phyloP scores from a whole-genome alignment of 2,113 vertebrate genomes.

The Galemys pyrenaicus region DNA sequence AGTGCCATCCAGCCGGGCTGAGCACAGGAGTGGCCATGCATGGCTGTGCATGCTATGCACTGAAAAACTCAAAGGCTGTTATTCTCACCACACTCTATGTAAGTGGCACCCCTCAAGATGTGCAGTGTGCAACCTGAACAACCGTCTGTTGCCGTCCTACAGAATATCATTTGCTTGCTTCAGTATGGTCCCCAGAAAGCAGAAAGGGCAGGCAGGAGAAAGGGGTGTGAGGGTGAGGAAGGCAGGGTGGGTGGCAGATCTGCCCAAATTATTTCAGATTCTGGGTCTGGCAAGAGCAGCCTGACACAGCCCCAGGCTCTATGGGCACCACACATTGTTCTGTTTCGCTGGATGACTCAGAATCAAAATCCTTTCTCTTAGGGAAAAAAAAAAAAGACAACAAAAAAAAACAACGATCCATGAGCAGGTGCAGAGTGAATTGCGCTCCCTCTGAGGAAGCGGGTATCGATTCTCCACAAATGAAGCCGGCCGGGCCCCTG shows the following conservation, averaged over 20 bases:
- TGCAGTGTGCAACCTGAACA: neutral
- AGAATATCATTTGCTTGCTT: neutral
- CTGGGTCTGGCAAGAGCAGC: slow-evolving; percentile 16
- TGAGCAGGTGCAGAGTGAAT: slow-evolving; percentile 52
- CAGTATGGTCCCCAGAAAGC: neutral
- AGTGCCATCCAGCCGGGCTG: neutral
- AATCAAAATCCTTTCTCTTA: slow-evolving; percentile 60
- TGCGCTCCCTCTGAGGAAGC: neutral
- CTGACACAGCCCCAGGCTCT: neutral
- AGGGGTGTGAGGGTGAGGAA: neutral
- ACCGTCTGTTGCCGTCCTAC: rapidly evolving
- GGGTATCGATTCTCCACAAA: slow-evolving; percentile 33
- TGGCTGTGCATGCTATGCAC: neutral
- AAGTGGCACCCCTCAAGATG: rapidly evolving
- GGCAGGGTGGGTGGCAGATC: neutral
- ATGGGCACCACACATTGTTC: neutral
- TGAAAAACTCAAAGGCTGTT: neutral
- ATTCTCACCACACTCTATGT: neutral
- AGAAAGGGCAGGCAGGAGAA: neutral
- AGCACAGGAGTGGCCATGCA: neutral
- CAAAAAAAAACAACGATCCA: neutral
- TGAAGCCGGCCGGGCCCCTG: neutral
- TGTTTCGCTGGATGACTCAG: slow-evolving; percentile 61
- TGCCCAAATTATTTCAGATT: neutral
- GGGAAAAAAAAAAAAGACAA: neutral